Evolutionary conservation across 2,797 vertebrate species (phyloP), one percentile per base, ranked within the genome.

Genomic region (Phrynocephalus vlangalii): DNA sequence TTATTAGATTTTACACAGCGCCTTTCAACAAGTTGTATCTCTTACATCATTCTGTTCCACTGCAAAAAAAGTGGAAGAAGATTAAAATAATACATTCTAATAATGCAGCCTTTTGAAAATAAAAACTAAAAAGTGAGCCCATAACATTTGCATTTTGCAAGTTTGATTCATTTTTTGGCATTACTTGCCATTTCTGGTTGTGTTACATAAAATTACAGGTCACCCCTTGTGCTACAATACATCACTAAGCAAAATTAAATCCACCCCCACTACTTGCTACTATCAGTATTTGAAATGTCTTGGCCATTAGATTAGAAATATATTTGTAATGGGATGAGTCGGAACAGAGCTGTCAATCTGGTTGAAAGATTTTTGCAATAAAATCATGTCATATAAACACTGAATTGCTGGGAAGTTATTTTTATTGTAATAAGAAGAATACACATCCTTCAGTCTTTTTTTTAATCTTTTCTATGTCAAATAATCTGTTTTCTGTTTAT

Each of bases 91-190:
- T 67, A 20, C 77, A 66, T 81, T 73, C 4, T 75, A 71, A 63
- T 80, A 26, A 56, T 84, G 8, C n/a, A 80, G 73, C 60, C 70
- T 67, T 79, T 76, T 6, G 67, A 73, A 83, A 83, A 79, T 28
- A 76, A 33, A 16, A 79, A 68, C n/a, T 73, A 28, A 79, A 73
- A 68, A 70, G 9, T 24, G 60, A 81, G 72, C 67, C 82, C 89
- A 84, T 87, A 90, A 88, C 90, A 91, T 18, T 85, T 9, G n/a
- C 18, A 91, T 56, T 81, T 79, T 94, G 92, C 89, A 93, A 90
- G 80, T 84, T 63, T 80, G 70, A 86, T 84, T 93, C 91, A 93
- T 2, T 56, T 91, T 83, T 90, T 89, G 86, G 87, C 91, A 92
- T 88, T 92, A 89, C 84, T 85, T 89, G 85, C 84, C 79, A 22